phyloP scores from a whole-genome alignment of 2,113 vertebrate species.

The Aythya baeri region DNA sequence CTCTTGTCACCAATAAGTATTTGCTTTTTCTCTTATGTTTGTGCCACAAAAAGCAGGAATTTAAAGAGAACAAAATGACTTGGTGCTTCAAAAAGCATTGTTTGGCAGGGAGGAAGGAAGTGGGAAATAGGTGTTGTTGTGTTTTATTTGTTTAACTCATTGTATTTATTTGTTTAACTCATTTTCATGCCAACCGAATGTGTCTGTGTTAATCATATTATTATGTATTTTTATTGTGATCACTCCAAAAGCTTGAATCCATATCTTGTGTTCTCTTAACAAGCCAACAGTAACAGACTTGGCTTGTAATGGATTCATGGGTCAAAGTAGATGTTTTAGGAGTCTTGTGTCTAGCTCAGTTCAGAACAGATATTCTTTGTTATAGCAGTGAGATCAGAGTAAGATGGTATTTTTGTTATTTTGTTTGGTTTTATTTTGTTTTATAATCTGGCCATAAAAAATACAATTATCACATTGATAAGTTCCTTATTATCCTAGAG shows the following conservation, averaged over 20 bases:
- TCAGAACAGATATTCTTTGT: neutral
- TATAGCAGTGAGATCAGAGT: neutral
- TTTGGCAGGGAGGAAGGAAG: neutral
- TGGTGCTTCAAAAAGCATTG: accelerated
- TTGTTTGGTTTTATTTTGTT: neutral
- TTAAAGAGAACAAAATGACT: neutral
- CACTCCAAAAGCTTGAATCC: neutral
- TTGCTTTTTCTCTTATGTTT: neutral
- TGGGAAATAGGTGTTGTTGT: neutral
- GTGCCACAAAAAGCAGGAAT: neutral
- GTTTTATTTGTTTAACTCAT: neutral
- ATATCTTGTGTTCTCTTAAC: neutral
- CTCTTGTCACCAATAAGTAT: neutral
- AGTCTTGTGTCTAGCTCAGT: neutral
- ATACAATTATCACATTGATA: neutral
- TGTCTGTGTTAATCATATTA: neutral
- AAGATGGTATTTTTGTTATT: neutral
- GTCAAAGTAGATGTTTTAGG: neutral
- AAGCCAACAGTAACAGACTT: neutral
- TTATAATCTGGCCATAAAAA: neutral
- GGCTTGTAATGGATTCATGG: neutral
- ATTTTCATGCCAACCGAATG: neutral
- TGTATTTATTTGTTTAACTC: neutral
- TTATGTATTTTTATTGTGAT: neutral
- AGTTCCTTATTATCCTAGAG: neutral